Percentiles rank a stretch among this genome's conserved stretches.
phyloP scores from a whole-genome alignment of 1,140 invertebrate genomes.

The Tetramorium parvispinum region DNA sequence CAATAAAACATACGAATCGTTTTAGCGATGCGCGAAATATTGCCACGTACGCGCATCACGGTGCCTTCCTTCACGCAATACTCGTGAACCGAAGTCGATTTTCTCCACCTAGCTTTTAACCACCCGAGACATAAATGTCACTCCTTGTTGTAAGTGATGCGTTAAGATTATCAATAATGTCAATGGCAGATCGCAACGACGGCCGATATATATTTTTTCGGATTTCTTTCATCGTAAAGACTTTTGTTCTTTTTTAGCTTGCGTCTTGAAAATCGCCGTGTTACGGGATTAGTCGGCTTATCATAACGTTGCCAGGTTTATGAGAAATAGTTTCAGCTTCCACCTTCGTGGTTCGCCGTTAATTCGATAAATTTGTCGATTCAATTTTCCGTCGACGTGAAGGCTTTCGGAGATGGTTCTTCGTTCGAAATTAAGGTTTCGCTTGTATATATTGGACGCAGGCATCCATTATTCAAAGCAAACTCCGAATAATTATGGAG shows the following conservation, averaged over 20 bases:
- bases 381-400: background rate
- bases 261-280: background rate
- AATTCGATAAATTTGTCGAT: constrained; percentile 34
- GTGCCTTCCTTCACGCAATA: constrained; percentile 3
- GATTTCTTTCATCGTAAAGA: constrained; percentile 19
- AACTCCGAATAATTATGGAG: constrained; percentile 35
- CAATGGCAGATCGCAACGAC: background rate
- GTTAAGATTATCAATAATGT: constrained; percentile 9
- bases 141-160: constrained; percentile 25
- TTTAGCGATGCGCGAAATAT: background rate
- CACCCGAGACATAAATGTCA: constrained; percentile 36
- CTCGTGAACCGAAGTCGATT: constrained; percentile 6
- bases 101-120: constrained; percentile 13
- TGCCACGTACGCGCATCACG: background rate
- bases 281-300: background rate
- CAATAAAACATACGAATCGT: constrained; percentile 29
- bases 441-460: constrained; percentile 6
- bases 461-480: constrained; percentile 45
- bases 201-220: constrained; percentile 24
- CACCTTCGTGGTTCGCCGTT: background rate
- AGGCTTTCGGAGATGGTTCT: background rate
- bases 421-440: background rate
- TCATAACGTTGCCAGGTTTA: constrained; percentile 18
- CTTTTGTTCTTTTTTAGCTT: background rate
- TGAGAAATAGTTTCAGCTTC: background rate